A percentile compares a stretch with the other conserved stretches of the same genome.
phyloP scores from a whole-genome alignment of 2,888 invertebrate genomes.

The Nomada hirtipes region DNA sequence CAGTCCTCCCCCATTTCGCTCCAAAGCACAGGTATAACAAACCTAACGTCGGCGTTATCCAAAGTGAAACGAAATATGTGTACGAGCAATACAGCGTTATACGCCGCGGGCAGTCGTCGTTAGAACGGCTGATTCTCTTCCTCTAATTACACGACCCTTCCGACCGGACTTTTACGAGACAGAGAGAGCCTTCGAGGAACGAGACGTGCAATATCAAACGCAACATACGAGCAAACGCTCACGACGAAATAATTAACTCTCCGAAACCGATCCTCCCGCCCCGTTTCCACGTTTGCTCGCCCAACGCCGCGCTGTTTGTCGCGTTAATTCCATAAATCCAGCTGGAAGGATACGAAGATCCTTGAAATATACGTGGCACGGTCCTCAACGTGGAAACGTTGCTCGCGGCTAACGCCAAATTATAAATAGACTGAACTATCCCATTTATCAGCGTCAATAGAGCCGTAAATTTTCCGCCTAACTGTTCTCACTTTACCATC shows the following conservation, averaged over 20 bases:
- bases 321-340: slow-evolving; percentile 51
- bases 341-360: slow-evolving; percentile 20
- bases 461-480: slow-evolving; percentile 68
- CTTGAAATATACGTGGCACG: slow-evolving; percentile 20
- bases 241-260: slow-evolving; percentile 52
- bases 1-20: no score
- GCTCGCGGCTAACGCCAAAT: slow-evolving; percentile 55
- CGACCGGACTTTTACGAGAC: slow-evolving; percentile 40
- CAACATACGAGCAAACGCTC: slow-evolving; percentile 22
- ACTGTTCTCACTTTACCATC: slow-evolving; percentile 68
- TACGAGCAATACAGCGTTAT: slow-evolving; percentile 4
- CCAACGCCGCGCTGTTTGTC: neutral
- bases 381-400: slow-evolving; percentile 1
- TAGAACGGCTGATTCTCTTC: slow-evolving; percentile 31
- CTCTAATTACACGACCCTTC: slow-evolving; percentile 38
- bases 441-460: slow-evolving; percentile 69
- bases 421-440: slow-evolving; percentile 69
- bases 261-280: slow-evolving; percentile 4
- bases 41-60: neutral
- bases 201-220: neutral
- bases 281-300: no score
- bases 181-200: slow-evolving; percentile 2
- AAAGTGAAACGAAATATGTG: slow-evolving; percentile 10
- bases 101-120: slow-evolving; percentile 17
- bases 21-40: neutral